Base-by-base conservation (phyloP, 2,888 invertebrate genomes). In the Pseudococcus jackbeardsleyi region DNA sequence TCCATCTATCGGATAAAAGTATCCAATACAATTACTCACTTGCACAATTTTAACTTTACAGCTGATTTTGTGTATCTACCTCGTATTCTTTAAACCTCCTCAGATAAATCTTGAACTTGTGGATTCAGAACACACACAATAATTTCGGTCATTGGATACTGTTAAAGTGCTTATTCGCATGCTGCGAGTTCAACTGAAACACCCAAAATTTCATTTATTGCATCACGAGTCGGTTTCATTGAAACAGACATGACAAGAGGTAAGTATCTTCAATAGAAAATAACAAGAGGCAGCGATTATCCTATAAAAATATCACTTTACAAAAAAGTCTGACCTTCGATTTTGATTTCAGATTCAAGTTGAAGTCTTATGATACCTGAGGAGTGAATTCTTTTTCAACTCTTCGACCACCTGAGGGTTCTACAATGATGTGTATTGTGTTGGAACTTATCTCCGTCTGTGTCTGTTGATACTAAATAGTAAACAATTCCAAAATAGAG, bases 101-200 rank as follows among this genome's bases (percentile, higher is more conserved):
- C 94, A 26, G 94, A 92, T 46, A 97, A 92, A 90, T 96, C 96
- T 48, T 95, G 95, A 26, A 86, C 82, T 42, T 59, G 17, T 0
- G 84, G 50, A 64, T 84, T 46, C 12, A 94, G 94, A 6, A 98
- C 92, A 90, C 95, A 94, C 84, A 93, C 93, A 19, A 94, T 92
- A 26, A 98, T 92, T 91, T 96, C 96, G 54, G 95, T 95, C 92
- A 98, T 94, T n/a, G n/a, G n/a, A n/a, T 90, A 97, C 95, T 89
- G 95, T 95, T 72, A 98, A 92, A 59, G 96, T 95, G 90, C 96
- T 95, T 92, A 96, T 97, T 87, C 98, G 94, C 91, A 94, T 92
- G 0, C 92, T 90, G 90, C n/a, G 86, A 94, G 94, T 91, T 96
- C 96, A 26, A 97, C 94, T 79, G 97, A 93, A 3, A 94, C 93